These are phyloP conservation scores for Perizoma flavofasciatum DNA, from an alignment of 2,888 invertebrate species.

Conservation along the genomic window DNA sequence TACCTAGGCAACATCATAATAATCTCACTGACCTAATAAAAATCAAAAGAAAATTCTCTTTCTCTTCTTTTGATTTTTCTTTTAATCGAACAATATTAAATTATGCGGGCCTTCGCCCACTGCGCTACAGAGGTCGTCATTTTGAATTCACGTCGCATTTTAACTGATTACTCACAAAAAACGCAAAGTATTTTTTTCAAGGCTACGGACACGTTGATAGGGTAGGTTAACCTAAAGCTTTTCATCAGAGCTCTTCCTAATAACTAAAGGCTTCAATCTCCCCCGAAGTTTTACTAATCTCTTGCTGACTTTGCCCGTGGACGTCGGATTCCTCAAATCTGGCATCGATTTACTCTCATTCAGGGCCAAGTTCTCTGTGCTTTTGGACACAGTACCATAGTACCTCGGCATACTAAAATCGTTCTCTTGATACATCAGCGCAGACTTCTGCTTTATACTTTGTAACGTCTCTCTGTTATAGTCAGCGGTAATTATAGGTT, in stretches of 20 bases:
- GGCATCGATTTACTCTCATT: conserved; percentile 81
- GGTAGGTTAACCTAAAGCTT: conserved; percentile 47
- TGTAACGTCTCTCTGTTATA: conserved; percentile 75
- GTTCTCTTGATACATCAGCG: conserved; percentile 72
- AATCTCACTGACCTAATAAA: too few relatives aligned
- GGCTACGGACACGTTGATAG: too few relatives aligned
- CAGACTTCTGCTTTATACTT: conserved; percentile 81
- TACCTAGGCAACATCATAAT: too few relatives aligned
- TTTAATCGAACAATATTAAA: too few relatives aligned
- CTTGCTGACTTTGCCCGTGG: conserved; percentile 70
- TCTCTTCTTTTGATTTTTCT: too few relatives aligned
- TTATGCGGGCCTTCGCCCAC: too few relatives aligned
- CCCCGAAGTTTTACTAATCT: conserved; percentile 74
- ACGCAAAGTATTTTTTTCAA: too few relatives aligned
- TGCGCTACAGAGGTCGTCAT: too few relatives aligned
- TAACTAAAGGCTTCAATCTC: conserved; percentile 74
- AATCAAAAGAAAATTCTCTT: too few relatives aligned
- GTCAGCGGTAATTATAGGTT: conserved; percentile 61
- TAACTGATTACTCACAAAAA: too few relatives aligned
- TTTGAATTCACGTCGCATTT: too few relatives aligned
- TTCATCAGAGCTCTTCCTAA: conserved; percentile 75
- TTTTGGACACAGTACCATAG: conserved; percentile 74
- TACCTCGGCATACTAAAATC: conserved; percentile 87
- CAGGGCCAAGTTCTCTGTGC: conserved; percentile 56
- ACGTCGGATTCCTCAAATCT: conserved; percentile 65